phyloP scores from a whole-genome alignment of 2,797 vertebrate genomes.

The Heterohyrax brucei region DNA sequence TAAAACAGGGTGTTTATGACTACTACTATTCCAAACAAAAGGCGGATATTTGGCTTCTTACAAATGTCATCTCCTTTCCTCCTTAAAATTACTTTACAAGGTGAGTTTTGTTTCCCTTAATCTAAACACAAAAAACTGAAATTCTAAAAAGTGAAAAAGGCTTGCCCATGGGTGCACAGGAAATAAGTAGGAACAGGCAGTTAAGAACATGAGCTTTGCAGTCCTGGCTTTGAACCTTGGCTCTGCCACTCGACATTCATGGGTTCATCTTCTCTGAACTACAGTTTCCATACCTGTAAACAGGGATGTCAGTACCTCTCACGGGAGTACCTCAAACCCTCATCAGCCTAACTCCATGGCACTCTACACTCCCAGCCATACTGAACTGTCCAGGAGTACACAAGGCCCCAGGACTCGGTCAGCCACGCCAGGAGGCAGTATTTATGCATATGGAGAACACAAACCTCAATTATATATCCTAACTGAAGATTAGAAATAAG shows the following conservation, averaged over 20 bases:
- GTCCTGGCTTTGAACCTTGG: background rate
- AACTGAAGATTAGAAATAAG: conserved; percentile 43
- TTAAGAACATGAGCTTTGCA: background rate
- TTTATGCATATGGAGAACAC: background rate
- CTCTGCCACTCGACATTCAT: background rate
- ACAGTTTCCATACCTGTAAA: background rate
- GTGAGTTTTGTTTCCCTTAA: conserved; percentile 29
- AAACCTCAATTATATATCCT: background rate
- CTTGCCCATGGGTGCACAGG: background rate
- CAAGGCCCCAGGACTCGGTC: background rate
- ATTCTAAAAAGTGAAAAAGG: conserved; percentile 20
- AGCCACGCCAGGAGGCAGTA: background rate
- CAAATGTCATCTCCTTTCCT: background rate
- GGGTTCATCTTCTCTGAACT: background rate
- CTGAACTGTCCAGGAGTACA: background rate
- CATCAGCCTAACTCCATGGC: background rate
- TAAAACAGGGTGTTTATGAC: background rate
- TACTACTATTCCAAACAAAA: background rate
- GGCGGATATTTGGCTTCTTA: conserved; percentile 21
- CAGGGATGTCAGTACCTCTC: background rate
- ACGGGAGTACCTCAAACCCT: conserved; percentile 15
- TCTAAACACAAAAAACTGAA: background rate
- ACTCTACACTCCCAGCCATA: background rate
- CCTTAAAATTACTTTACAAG: background rate
- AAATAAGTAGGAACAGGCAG: conserved; percentile 10